Conservation (phyloP, 1,140 invertebrate species). For the Cardiocondyla obscurior region DNA sequence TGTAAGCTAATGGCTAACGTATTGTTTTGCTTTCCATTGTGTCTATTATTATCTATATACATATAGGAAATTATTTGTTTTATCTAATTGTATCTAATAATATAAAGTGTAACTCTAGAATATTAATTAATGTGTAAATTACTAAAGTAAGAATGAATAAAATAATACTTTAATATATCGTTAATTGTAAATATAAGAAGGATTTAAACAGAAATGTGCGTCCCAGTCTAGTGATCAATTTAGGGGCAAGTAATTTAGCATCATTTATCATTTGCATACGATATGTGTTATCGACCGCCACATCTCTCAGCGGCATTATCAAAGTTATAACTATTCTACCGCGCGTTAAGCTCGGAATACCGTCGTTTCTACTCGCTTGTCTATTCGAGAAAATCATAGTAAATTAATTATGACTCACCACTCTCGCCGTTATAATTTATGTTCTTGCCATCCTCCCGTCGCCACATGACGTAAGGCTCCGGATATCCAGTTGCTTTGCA, state of each 20-base stretch:
- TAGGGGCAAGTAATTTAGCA: neutral
- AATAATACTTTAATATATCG: neutral
- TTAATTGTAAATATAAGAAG: neutral
- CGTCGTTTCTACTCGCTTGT: neutral
- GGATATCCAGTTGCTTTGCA: constrained; percentile 96
- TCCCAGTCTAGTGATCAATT: neutral
- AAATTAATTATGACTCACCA: constrained; percentile 84
- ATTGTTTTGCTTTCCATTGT: neutral
- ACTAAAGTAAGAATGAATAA: neutral
- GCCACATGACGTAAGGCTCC: constrained; percentile 95
- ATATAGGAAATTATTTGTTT: neutral
- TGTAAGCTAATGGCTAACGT: neutral
- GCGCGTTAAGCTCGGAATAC: neutral
- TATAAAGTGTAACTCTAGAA: neutral
- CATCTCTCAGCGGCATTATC: neutral
- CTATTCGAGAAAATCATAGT: neutral
- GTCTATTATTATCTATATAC: neutral
- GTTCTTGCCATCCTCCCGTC: constrained; percentile 93
- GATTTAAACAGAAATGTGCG: constrained; percentile 32
- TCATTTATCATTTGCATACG: neutral
- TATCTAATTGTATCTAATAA: neutral
- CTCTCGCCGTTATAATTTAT: constrained; percentile 93
- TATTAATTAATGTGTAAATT: neutral
- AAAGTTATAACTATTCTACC: constrained; percentile 10
- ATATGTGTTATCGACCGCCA: neutral